A percentile compares a stretch with the other conserved stretches of the same genome.
phyloP scores from a whole-genome alignment of 2,113 vertebrate species.

The Rousettus leschenaultii region DNA sequence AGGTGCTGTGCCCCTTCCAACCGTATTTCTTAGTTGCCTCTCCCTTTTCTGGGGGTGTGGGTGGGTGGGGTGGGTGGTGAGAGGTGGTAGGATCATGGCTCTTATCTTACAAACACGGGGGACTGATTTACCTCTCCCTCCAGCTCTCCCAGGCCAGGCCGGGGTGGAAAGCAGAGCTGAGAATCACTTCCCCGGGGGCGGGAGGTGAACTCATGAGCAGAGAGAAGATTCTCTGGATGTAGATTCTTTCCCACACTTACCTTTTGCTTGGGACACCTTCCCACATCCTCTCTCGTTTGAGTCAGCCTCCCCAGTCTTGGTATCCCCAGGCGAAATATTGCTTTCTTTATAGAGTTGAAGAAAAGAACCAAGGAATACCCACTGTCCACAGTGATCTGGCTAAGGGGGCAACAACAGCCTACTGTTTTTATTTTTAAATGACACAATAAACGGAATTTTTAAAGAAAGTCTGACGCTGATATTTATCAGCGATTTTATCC shows the following conservation, averaged over 20 bases:
- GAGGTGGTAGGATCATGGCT: no score
- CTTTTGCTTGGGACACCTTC: not conserved
- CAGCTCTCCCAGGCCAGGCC: not conserved
- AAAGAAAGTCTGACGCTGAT: not conserved
- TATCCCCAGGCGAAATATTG: not conserved
- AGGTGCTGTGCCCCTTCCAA: not conserved
- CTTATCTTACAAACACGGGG: no score
- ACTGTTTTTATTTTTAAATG: not conserved
- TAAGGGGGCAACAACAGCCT: not conserved
- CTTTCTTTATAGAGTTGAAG: not conserved
- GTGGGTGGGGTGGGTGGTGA: not conserved
- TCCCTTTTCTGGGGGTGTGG: no score
- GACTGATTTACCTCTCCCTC: not conserved
- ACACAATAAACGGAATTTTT: not conserved
- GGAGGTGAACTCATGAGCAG: not conserved
- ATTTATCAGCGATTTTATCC: not conserved
- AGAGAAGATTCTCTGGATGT: not conserved
- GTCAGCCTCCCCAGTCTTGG: not conserved
- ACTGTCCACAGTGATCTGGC: not conserved
- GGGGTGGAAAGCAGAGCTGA: not conserved
- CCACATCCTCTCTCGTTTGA: no score
- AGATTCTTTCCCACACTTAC: not conserved
- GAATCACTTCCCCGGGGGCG: accelerated
- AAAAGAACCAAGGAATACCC: not conserved
- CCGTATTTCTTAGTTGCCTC: not conserved